Evolutionary conservation across 2,113 vertebrate species (phyloP).

Genomic region (Microtus pennsylvanicus): DNA sequence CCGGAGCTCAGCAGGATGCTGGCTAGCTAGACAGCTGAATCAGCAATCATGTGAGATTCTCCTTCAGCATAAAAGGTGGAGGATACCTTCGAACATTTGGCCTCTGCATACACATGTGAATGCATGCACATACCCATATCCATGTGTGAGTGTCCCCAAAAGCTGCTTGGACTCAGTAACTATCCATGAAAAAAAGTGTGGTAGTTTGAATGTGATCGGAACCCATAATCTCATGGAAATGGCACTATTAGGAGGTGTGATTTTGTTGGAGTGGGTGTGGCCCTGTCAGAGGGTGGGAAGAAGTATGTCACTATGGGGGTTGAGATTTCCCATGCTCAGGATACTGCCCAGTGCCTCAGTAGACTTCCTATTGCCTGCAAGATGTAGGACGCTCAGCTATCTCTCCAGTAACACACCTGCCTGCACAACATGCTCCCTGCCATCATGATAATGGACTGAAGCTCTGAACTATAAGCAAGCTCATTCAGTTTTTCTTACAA

Average conservation of each 20-base stretch:
- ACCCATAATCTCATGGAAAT: not conserved
- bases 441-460: not conserved
- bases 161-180: not conserved
- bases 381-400: not conserved
- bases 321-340: not conserved
- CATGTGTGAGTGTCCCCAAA: not conserved
- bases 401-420: not conserved
- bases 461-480: not conserved
- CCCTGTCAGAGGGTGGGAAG: too few relatives aligned
- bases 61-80: not conserved
- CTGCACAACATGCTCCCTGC: not conserved
- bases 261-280: not conserved
- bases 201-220: not conserved
- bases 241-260: not conserved
- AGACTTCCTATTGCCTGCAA: not conserved
- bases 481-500: not conserved
- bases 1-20: not conserved
- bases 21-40: not conserved
- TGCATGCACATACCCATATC: not conserved
- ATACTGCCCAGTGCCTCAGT: not conserved
- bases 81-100: not conserved
- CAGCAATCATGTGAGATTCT: not conserved
- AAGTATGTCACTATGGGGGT: not conserved
- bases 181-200: slow-evolving; percentile 12
- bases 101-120: not conserved